Percentiles rank a stretch among this genome's conserved stretches.
phyloP scores from a whole-genome alignment of 2,888 invertebrate genomes.

The Netelia inedita region DNA sequence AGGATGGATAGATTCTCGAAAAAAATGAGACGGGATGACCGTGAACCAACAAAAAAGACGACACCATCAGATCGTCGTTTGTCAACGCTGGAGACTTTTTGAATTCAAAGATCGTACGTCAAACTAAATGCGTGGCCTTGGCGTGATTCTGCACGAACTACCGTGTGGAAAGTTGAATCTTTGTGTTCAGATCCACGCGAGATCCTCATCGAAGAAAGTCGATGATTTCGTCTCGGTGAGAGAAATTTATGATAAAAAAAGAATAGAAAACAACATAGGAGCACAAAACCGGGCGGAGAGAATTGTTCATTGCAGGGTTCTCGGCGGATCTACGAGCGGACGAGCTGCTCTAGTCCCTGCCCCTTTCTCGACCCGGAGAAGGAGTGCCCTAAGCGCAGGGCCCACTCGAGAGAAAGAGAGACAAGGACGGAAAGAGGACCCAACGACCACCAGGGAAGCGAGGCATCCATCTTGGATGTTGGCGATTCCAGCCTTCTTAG shows the following conservation, averaged over 20 bases:
- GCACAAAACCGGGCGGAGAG: conserved; percentile 49
- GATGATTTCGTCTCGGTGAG: conserved; percentile 67
- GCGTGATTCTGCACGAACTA: conserved; percentile 12
- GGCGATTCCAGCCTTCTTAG: conserved; percentile 68
- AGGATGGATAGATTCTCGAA: conserved; percentile 44
- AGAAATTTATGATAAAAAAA: conserved; percentile 58
- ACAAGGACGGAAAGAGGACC: conserved; percentile 53
- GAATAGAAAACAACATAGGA: conserved; percentile 56
- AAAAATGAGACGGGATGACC: conserved; percentile 32
- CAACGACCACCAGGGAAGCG: conserved; percentile 75
- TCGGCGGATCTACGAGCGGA: conserved; percentile 50
- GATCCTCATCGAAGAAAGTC: conserved; percentile 71
- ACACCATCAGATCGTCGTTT: conserved; percentile 23
- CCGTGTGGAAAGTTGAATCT: conserved; percentile 55
- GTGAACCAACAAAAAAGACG: conserved; percentile 42
- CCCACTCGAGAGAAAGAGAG: conserved; percentile 48
- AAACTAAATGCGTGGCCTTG: conserved; percentile 50
- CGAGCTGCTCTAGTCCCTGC: conserved; percentile 61
- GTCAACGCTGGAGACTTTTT: conserved; percentile 36
- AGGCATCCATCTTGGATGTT: conserved; percentile 79
- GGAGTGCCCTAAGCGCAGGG: conserved; percentile 54
- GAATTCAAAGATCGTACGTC: conserved; percentile 50
- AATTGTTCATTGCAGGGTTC: conserved; percentile 26
- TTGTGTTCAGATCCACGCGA: conserved; percentile 66
- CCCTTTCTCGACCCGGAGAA: conserved; percentile 59